Evolutionary conservation across 2,797 vertebrate genomes (phyloP).

Genomic region (Microctenopoma lineatum): DNA sequence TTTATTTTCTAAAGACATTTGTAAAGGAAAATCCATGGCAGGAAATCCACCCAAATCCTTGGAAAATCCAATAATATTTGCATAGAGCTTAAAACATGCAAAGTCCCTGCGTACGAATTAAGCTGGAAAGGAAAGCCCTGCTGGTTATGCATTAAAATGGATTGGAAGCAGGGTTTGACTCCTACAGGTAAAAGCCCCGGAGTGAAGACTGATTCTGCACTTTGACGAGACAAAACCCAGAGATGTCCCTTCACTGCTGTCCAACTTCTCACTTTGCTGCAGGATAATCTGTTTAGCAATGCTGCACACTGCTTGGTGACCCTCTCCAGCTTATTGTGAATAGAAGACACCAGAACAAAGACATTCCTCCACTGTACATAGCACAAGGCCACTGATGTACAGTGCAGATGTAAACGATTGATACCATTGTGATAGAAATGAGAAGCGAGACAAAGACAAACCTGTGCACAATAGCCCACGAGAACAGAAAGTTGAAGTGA

Average conservation of each 20-base stretch:
- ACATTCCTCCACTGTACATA: conserved; percentile 24
- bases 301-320: conserved; percentile 59
- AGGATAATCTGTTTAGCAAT: conserved; percentile 71
- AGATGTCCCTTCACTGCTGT: conserved; percentile 73
- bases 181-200: conserved; percentile 84
- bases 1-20: conserved; percentile 89
- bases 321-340: conserved; percentile 68
- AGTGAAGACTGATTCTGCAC: conserved; percentile 75
- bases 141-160: conserved; percentile 87
- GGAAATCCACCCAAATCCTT: conserved; percentile 88
- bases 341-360: conserved; percentile 58
- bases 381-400: conserved; percentile 53
- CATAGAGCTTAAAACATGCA: conserved; percentile 89
- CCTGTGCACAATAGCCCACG: conserved; percentile 46
- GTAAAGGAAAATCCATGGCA: conserved; percentile 85
- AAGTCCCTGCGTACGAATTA: conserved; percentile 87
- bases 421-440: conserved; percentile 25
- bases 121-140: conserved; percentile 85
- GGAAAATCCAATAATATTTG: conserved; percentile 89
- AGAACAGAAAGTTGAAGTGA: conserved; percentile 43
- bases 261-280: conserved; percentile 66
- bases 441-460: conserved; percentile 47
- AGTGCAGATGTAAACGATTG: conserved; percentile 35
- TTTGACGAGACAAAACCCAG: conserved; percentile 74
- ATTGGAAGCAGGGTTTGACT: conserved; percentile 83